Evolutionary conservation across 1,140 invertebrate species (phyloP).

Genomic region (Streblospio benedicti): DNA sequence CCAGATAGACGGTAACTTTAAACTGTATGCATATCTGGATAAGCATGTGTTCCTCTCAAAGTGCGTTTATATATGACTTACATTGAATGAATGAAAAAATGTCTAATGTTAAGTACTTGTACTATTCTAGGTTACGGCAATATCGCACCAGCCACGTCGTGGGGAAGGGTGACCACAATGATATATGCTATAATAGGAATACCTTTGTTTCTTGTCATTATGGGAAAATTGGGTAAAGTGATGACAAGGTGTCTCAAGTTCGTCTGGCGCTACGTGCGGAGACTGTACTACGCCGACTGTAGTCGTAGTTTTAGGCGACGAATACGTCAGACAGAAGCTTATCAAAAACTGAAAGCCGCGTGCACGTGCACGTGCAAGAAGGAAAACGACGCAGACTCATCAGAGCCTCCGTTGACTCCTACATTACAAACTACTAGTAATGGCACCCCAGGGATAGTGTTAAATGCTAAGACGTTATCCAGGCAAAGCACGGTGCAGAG

Average conservation of each 20-base stretch:
- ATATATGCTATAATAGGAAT: slow-evolving; percentile 91
- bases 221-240: slow-evolving; percentile 42
- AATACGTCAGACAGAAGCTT: no score
- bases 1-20: background rate
- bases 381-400: no score
- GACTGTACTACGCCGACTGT: slow-evolving; percentile 16
- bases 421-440: no score
- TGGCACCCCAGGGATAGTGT: no score
- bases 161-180: slow-evolving; percentile 78
- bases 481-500: no score
- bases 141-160: slow-evolving; percentile 74
- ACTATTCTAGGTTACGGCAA: slow-evolving; percentile 77
- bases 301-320: background rate
- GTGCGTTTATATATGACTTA: slow-evolving; percentile 83
- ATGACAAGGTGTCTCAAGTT: slow-evolving; percentile 38
- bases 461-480: no score
- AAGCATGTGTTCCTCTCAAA: slow-evolving; percentile 89
- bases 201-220: slow-evolving; percentile 67
- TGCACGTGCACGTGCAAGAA: no score
- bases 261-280: slow-evolving; percentile 23
- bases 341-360: no score
- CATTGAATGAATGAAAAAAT: slow-evolving; percentile 43
- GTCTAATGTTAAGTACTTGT: slow-evolving; percentile 38
- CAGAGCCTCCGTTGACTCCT: no score
- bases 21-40: slow-evolving; percentile 56